A percentile compares a stretch with the other conserved stretches of the same genome.
Conservation (phyloP, 2,888 invertebrate species). For the Leptarthrus brevirostris region DNA sequence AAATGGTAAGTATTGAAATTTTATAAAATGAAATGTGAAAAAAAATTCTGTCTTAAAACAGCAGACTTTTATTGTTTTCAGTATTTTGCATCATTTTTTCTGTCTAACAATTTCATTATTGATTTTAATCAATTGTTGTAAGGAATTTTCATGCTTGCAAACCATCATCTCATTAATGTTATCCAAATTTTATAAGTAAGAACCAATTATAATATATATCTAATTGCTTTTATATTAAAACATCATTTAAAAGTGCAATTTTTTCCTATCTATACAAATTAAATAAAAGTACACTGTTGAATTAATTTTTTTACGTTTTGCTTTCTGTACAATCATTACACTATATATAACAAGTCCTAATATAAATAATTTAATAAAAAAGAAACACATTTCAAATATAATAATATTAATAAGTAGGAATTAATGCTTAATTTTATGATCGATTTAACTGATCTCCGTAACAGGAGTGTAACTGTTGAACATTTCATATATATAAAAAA, state of each 20-base stretch:
- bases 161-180: not conserved
- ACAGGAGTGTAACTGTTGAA: slow-evolving; percentile 6
- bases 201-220: not conserved
- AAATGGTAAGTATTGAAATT: too few relatives aligned
- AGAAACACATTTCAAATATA: slow-evolving; percentile 4
- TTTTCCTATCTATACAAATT: slow-evolving; percentile 13
- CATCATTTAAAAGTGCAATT: slow-evolving; percentile 16
- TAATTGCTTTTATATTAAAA: not conserved
- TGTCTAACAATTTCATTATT: not conserved
- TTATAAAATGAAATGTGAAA: too few relatives aligned
- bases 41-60: slow-evolving; percentile 11
- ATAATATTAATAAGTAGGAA: slow-evolving; percentile 10
- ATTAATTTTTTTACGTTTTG: not conserved
- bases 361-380: slow-evolving; percentile 33
- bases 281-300: slow-evolving; percentile 1
- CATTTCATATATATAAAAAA: not conserved
- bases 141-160: not conserved
- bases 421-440: not conserved
- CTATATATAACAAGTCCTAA: slow-evolving; percentile 18
- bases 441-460: not conserved
- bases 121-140: not conserved
- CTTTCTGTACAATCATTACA: slow-evolving; percentile 29
- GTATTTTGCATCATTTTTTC: not conserved
- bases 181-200: not conserved
- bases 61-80: slow-evolving; percentile 7